Conservation (phyloP, 2,888 invertebrate genomes). For the Falcaria lacertinaria region DNA sequence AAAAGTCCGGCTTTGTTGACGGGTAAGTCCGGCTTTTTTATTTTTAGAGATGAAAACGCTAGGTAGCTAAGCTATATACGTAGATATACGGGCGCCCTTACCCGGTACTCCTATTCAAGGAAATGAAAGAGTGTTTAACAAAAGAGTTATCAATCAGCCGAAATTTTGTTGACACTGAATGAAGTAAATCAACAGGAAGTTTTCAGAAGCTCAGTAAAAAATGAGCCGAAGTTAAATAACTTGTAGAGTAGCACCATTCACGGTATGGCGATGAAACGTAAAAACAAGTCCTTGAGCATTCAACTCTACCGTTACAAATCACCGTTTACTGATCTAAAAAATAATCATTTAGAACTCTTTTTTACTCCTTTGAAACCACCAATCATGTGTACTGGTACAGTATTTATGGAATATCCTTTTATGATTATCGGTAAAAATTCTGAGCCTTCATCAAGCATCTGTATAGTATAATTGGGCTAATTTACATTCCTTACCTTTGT, state of each 20-base stretch:
- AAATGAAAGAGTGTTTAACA: background rate
- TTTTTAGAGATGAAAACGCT: too few relatives aligned
- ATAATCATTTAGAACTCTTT: constrained; percentile 5
- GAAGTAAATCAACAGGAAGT: constrained; percentile 1
- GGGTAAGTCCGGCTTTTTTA: too few relatives aligned
- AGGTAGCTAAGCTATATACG: too few relatives aligned
- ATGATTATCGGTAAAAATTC: too few relatives aligned
- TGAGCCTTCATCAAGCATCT: too few relatives aligned
- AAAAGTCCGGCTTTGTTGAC: too few relatives aligned
- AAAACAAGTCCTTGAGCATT: constrained; percentile 35
- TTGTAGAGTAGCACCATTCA: constrained; percentile 20
- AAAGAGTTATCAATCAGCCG: background rate
- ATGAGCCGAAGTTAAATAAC: constrained; percentile 11
- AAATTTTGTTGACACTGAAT: constrained; percentile 5
- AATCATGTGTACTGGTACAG: too few relatives aligned
- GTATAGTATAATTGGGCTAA: too few relatives aligned
- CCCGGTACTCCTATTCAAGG: background rate
- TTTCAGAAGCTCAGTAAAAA: constrained; percentile 5
- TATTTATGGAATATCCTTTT: too few relatives aligned
- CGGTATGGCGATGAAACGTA: constrained; percentile 21
- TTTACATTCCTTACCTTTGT: too few relatives aligned
- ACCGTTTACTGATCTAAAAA: constrained; percentile 15
- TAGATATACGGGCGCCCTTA: background rate
- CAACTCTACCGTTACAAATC: constrained; percentile 33
- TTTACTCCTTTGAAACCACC: too few relatives aligned